Evolutionary conservation across 2,797 vertebrate species (phyloP).

Genomic region (Harpagifer antarcticus): DNA sequence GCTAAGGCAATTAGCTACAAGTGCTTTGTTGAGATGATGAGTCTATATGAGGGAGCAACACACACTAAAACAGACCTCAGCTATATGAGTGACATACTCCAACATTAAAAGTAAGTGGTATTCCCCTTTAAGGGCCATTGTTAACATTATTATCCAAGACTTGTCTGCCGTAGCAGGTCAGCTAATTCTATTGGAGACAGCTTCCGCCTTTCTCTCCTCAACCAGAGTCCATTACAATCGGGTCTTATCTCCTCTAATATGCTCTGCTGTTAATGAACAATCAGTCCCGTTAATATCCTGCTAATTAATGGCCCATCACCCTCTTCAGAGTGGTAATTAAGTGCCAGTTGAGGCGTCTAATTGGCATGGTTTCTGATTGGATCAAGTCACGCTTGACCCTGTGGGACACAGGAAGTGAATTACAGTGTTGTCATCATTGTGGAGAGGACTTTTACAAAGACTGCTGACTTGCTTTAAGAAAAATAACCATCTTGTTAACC

Average conservation of each 20-base stretch:
- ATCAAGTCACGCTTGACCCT: slow-evolving; percentile 75
- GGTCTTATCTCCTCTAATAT: slow-evolving; percentile 82
- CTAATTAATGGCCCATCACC: slow-evolving; percentile 83
- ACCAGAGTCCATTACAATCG: slow-evolving; percentile 75
- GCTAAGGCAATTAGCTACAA: slow-evolving; percentile 13
- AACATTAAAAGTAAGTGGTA: slow-evolving; percentile 49
- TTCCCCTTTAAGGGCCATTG: slow-evolving; percentile 61
- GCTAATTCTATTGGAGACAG: slow-evolving; percentile 69
- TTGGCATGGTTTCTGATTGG: slow-evolving; percentile 81
- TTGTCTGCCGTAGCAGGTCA: slow-evolving; percentile 71
- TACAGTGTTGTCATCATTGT: slow-evolving; percentile 68
- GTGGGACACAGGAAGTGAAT: slow-evolving; percentile 80
- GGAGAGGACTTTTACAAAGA: slow-evolving; percentile 71
- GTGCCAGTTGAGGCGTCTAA: slow-evolving; percentile 81
- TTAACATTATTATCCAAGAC: slow-evolving; percentile 68
- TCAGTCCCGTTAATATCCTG: slow-evolving; percentile 82
- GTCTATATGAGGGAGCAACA: slow-evolving; percentile 6
- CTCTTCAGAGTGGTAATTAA: slow-evolving; percentile 81
- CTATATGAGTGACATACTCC: slow-evolving; percentile 41
- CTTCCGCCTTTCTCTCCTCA: slow-evolving; percentile 60
- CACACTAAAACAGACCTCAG: slow-evolving; percentile 28
- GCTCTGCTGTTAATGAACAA: slow-evolving; percentile 82
- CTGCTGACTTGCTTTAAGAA: slow-evolving; percentile 72
- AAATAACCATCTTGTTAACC: slow-evolving; percentile 69
- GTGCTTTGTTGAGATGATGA: slow-evolving; percentile 16